These are phyloP conservation scores for Etheostoma cragini DNA, from an alignment of 2,113 vertebrate genomes.

Conservation along the genomic window DNA sequence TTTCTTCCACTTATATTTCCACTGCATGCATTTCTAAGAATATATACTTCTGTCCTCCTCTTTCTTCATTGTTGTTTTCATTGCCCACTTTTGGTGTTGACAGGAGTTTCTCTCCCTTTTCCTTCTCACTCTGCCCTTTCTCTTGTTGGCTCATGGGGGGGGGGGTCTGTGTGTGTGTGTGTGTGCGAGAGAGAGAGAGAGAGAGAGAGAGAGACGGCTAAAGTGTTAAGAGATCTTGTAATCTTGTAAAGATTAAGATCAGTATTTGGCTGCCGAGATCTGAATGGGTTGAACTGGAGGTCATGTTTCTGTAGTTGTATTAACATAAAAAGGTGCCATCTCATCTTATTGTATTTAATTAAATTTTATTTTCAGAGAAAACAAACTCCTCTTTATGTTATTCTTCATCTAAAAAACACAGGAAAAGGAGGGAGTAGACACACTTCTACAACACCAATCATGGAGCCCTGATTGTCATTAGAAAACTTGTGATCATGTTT, in stretches of 20 bases:
- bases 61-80: slow-evolving; percentile 45
- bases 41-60: slow-evolving; percentile 10
- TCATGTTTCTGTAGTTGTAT: not conserved
- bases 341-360: not conserved
- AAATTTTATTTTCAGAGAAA: not conserved
- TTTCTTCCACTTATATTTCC: not conserved
- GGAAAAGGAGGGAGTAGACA: not conserved
- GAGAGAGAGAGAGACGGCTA: too few relatives aligned
- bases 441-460: not conserved
- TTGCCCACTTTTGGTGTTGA: slow-evolving; percentile 48
- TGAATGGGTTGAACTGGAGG: slow-evolving; percentile 6
- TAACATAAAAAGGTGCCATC: not conserved
- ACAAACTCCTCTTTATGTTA: not conserved
- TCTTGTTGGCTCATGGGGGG: not conserved
- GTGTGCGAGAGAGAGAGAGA: not conserved
- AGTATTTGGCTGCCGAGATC: not conserved
- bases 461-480: not conserved
- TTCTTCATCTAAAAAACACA: not conserved
- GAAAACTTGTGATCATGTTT: slow-evolving; percentile 4
- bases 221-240: not conserved
- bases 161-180: not conserved
- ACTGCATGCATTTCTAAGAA: slow-evolving; percentile 35
- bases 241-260: slow-evolving; percentile 22
- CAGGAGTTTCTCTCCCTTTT: slow-evolving; percentile 19
- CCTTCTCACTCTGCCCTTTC: not conserved